These are phyloP conservation scores for Dendrocopos noguchii DNA, from an alignment of 2,113 vertebrate species.

Conservation along the genomic window DNA sequence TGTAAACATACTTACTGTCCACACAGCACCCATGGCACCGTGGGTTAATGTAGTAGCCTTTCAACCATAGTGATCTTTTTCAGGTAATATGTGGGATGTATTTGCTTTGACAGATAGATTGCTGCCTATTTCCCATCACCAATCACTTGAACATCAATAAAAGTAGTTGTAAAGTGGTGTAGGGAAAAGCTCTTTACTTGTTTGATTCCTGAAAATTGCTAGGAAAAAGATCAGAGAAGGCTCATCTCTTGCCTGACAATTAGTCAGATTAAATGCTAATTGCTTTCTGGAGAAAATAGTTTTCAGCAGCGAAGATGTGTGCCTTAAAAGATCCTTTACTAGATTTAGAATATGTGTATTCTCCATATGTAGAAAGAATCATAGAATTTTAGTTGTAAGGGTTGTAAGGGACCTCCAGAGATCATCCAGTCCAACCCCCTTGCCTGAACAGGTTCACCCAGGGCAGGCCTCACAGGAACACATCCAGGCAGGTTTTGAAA, in stretches of 20 bases:
- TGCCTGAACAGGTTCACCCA: too few relatives aligned
- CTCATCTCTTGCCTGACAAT: not conserved
- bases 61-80: not conserved
- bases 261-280: not conserved
- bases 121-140: not conserved
- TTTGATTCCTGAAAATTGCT: not conserved
- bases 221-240: not conserved
- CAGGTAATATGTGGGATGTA: not conserved
- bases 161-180: not conserved
- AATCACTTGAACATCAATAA: not conserved
- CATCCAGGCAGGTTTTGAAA: too few relatives aligned
- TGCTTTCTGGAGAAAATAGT: not conserved
- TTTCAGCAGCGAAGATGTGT: not conserved
- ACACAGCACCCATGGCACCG: not conserved
- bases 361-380: not conserved
- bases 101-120: constrained; percentile 6
- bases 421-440: too few relatives aligned
- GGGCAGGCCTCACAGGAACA: too few relatives aligned
- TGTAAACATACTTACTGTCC: not conserved
- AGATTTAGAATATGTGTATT: not conserved
- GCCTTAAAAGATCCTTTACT: not conserved
- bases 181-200: not conserved
- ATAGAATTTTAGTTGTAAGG: too few relatives aligned
- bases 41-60: not conserved
- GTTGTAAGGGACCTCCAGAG: too few relatives aligned